These are phyloP conservation scores for Hirudinaria manillensis DNA, from an alignment of 2,888 invertebrate genomes.

Conservation along the genomic window DNA sequence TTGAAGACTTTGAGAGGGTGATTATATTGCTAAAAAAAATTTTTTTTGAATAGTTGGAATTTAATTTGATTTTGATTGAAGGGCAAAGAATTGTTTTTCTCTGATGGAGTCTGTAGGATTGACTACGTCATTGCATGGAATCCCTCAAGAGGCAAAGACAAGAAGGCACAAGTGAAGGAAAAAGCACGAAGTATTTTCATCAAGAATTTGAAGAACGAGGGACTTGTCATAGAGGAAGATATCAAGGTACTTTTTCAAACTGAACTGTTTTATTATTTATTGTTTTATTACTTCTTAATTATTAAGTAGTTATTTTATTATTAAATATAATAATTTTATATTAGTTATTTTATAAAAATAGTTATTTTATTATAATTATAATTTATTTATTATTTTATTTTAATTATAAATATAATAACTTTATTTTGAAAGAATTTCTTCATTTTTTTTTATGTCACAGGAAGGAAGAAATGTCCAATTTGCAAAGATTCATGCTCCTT, in stretches of 20 bases:
- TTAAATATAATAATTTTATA: background rate
- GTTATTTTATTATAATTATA: background rate
- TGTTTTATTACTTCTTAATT: background rate
- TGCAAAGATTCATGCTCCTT: slow-evolving; percentile 81
- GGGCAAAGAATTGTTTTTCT: slow-evolving; percentile 48
- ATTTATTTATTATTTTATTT: background rate
- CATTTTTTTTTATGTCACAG: slow-evolving; percentile 40
- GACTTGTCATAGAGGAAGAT: slow-evolving; percentile 45
- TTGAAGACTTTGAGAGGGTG: slow-evolving; percentile 34
- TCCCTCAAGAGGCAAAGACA: slow-evolving; percentile 19
- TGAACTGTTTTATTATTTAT: background rate
- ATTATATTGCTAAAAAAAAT: background rate
- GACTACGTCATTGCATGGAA: slow-evolving; percentile 76
- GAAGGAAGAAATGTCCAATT: slow-evolving; percentile 67
- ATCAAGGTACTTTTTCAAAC: slow-evolving; percentile 31
- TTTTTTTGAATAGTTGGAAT: background rate
- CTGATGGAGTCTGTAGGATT: slow-evolving; percentile 63
- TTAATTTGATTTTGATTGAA: slow-evolving; percentile 33
- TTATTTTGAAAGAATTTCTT: too few relatives aligned
- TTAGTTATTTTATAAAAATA: slow-evolving; percentile 1
- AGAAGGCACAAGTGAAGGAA: slow-evolving; percentile 18
- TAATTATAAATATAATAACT: background rate
- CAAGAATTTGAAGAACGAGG: slow-evolving; percentile 44
- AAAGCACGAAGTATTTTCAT: slow-evolving; percentile 42
- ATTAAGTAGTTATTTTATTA: background rate